Evolutionary conservation across 53 echinoderm and acorn worm genomes (phyloP).

Genomic region (Hippasteria phrygiana): DNA sequence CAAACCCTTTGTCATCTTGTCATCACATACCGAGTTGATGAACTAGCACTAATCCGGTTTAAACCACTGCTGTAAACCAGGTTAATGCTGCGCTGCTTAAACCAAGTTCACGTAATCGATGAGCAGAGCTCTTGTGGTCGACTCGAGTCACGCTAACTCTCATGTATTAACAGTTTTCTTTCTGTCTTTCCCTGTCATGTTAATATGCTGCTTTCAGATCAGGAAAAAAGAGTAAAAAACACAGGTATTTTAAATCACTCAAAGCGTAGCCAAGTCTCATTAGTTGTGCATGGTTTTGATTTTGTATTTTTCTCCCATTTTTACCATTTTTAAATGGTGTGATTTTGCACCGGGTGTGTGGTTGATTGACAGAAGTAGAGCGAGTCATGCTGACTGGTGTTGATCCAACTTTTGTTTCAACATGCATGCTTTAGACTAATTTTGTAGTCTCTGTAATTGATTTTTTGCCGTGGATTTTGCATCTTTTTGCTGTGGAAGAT

Average conservation of each 20-base stretch:
- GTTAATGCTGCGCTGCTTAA: constrained; percentile 8
- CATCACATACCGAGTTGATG: no score
- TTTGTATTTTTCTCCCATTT: neutral
- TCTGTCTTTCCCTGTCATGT: constrained; percentile 46
- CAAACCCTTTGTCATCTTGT: neutral
- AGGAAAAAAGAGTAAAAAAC: constrained; percentile 69
- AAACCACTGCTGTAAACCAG: neutral
- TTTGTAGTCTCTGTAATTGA: no score
- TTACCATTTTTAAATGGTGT: neutral
- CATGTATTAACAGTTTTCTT: constrained; percentile 34
- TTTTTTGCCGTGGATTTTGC: no score
- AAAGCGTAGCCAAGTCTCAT: neutral
- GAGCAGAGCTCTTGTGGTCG: neutral
- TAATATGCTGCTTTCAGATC: constrained; percentile 61
- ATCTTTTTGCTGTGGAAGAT: no score
- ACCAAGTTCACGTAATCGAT: neutral
- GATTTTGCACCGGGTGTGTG: no score
- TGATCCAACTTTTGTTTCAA: no score
- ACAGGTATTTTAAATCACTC: constrained; percentile 47
- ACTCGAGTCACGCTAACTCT: neutral
- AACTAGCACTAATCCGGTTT: no score
- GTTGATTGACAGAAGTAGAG: no score
- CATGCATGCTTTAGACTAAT: no score
- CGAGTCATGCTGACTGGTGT: no score
- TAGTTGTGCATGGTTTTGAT: neutral